phyloP scores from a whole-genome alignment of 2,888 invertebrate species.

The Drosophila kambysellisi region DNA sequence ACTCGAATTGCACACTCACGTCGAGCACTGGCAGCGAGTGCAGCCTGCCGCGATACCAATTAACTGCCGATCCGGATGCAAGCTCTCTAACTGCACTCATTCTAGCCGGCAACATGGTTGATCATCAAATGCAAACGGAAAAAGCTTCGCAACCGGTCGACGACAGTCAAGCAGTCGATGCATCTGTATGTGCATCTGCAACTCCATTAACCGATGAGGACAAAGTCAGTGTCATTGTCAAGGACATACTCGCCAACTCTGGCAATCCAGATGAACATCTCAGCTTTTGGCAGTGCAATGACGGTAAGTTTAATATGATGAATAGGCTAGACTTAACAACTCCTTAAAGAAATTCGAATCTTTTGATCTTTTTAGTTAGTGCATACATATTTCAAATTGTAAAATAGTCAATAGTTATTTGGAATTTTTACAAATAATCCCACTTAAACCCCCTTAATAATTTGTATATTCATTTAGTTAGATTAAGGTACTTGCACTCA shows the following conservation, averaged over 20 bases:
- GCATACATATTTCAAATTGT: not conserved
- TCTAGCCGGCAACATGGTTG: conserved; percentile 52
- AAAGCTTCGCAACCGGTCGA: conserved; percentile 21
- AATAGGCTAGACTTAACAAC: not conserved
- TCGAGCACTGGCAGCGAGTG: conserved; percentile 52
- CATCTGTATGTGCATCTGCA: not conserved
- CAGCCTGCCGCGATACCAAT: conserved; percentile 51
- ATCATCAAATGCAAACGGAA: conserved; percentile 75
- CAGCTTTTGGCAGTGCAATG: conserved; percentile 67
- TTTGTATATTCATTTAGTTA: not conserved
- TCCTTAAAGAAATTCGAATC: not conserved
- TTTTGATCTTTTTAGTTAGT: not conserved
- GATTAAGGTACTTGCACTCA: not conserved
- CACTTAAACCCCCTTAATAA: not conserved
- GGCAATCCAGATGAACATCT: conserved; percentile 65
- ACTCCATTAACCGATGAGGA: conserved; percentile 56
- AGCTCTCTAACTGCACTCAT: conserved; percentile 30
- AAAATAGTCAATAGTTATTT: not conserved
- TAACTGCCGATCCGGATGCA: conserved; percentile 22
- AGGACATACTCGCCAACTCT: conserved; percentile 65
- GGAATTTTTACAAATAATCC: not conserved
- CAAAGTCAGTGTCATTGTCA: conserved; percentile 71
- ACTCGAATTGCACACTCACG: conserved; percentile 61
- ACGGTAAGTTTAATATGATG: conserved; percentile 51
- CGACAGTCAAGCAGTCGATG: not conserved